Evolutionary conservation across 2,888 invertebrate species (phyloP), one percentile per base, ranked within the genome.

Genomic region (Pristionchus mayeri): DNA sequence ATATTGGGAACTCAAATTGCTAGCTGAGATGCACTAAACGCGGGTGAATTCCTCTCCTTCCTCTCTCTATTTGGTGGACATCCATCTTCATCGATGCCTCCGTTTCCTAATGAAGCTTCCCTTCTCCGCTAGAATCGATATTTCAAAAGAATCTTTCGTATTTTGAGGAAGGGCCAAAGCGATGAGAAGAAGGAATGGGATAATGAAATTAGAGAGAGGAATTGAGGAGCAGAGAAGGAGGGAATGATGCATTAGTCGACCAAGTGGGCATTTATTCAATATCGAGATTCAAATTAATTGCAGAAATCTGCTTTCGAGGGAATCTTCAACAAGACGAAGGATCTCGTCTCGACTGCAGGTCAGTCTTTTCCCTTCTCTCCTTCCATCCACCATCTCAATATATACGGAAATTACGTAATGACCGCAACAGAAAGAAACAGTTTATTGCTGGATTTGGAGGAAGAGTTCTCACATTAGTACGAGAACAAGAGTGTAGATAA

Each of bases 251-350:
- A 34, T 34, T n/a, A n/a, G n/a, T n/a, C 44, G 44, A 44, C 44
- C 13, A 44, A 44, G 67, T n/a, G n/a, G n/a, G 40, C 30, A 71
- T 71, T 71, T 24, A 34, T 16, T 34, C n/a, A 44, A n/a, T 44
- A n/a, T 67, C 24, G 57, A 67, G 18, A 67, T 75, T 27, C 16
- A 1, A 27, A 54, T 27, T 60, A n/a, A 27, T 81, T 81, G 21
- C 63, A 81, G 81, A 81, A 81, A 57, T 44, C 40, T 48, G 81
- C 81, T 11, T 81, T 81, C 81, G 81, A 81, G 60, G 81, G 81
- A 40, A 40, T 81, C 81, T 81, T 81, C 81, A 81, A 81, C 81
- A 81, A 81, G 81, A 81, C 81, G 18, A 81, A 81, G 30, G 81
- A 81, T 21, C 52, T 81, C 63, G 81, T 60, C 18, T 81, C 81